A percentile compares a stretch with the other conserved stretches of the same genome.
Evolutionary conservation across 2,888 invertebrate genomes (phyloP).

Genomic region (Nomada fucata): DNA sequence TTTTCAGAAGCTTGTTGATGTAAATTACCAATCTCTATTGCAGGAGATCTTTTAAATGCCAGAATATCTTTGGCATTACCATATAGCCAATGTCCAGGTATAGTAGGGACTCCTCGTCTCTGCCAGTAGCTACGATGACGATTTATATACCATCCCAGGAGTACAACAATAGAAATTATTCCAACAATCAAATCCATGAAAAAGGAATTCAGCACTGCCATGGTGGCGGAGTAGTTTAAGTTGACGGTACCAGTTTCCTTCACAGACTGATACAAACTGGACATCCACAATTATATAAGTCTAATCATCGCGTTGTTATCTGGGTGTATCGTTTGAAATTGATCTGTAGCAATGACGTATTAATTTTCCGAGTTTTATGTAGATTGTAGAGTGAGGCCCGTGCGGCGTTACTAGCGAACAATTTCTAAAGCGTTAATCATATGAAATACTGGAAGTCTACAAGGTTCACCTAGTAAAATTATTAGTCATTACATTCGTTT

Average conservation of each 20-base stretch:
- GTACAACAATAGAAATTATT: not conserved
- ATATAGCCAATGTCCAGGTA: conserved; percentile 69
- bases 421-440: too few relatives aligned
- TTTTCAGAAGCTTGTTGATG: conserved; percentile 54
- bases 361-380: too few relatives aligned
- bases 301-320: not conserved
- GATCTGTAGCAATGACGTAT: not conserved
- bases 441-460: too few relatives aligned
- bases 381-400: too few relatives aligned
- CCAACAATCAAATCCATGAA: not conserved
- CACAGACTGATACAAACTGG: not conserved
- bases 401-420: too few relatives aligned
- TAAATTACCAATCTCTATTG: conserved; percentile 64
- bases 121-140: conserved; percentile 73
- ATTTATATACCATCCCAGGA: conserved; percentile 65
- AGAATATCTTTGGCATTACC: conserved; percentile 72
- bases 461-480: too few relatives aligned
- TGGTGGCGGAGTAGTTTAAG: not conserved
- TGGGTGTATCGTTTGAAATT: too few relatives aligned
- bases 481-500: too few relatives aligned
- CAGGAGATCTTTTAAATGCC: conserved; percentile 51
- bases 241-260: not conserved
- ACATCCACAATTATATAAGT: conserved; percentile 7
- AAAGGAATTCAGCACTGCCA: not conserved
- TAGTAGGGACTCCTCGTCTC: conserved; percentile 66